Percentiles rank a stretch among this genome's conserved stretches.
Conservation (phyloP, 1,140 invertebrate species). For the Philotrypesis tridentata region DNA sequence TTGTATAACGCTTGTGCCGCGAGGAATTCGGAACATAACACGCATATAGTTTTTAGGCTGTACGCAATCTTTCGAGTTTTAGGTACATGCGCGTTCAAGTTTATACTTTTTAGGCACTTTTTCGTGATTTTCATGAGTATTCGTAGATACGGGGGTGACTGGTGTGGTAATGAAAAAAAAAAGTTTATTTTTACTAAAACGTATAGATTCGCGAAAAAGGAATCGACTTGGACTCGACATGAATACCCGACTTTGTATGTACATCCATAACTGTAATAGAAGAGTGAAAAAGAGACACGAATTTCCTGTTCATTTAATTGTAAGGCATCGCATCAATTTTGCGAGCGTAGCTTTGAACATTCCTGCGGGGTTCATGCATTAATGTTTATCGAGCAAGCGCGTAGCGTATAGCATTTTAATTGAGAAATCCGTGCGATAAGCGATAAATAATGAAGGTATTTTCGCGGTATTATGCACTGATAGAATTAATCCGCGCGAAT, state of each 20-base stretch:
- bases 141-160: not conserved
- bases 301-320: not conserved
- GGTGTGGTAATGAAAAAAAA: not conserved
- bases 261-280: not conserved
- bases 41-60: too few species aligned
- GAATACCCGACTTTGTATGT: not conserved
- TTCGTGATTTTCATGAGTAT: not conserved
- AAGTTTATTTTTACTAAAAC: not conserved
- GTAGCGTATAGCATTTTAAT: not conserved
- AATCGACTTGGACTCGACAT: not conserved
- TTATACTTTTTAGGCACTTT: not conserved
- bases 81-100: too few species aligned
- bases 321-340: slow-evolving; percentile 7
- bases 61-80: too few species aligned
- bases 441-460: slow-evolving; percentile 43
- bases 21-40: too few species aligned
- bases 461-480: slow-evolving; percentile 18
- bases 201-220: not conserved
- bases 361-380: slow-evolving; percentile 47
- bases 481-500: not conserved
- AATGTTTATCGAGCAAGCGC: not conserved
- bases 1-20: too few species aligned
- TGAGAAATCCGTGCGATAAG: too few species aligned
- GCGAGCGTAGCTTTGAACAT: slow-evolving; percentile 53
- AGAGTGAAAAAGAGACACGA: not conserved